Percentiles rank a stretch among this genome's conserved stretches.
phyloP scores from a whole-genome alignment of 2,113 vertebrate genomes.

The Hirundichthys speculiger region DNA sequence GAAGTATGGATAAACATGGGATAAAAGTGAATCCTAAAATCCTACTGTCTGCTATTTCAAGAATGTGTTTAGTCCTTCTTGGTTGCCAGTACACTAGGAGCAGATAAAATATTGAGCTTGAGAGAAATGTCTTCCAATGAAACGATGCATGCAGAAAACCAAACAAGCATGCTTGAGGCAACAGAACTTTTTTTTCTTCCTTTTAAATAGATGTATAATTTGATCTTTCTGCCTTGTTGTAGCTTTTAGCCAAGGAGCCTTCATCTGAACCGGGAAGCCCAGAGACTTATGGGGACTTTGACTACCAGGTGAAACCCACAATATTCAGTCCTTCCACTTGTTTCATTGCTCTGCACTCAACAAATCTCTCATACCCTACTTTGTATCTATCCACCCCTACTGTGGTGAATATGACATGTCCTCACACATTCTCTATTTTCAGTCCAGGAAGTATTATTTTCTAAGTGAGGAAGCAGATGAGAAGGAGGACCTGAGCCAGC shows the following conservation, averaged over 20 bases:
- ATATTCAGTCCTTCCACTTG: background rate
- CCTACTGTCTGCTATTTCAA: no score
- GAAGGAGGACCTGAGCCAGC: slow-evolving; percentile 81
- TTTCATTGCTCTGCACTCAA: background rate
- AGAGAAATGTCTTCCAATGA: background rate
- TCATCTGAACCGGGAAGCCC: slow-evolving; percentile 76
- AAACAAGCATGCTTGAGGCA: background rate
- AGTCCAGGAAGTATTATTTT: slow-evolving; percentile 94
- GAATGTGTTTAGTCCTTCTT: no score
- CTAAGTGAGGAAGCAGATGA: slow-evolving; percentile 87
- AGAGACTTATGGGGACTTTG: slow-evolving; percentile 88
- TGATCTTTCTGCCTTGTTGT: slow-evolving; percentile 22
- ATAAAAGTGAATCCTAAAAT: no score
- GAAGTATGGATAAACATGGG: no score
- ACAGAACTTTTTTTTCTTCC: background rate
- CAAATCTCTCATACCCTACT: slow-evolving; percentile 8
- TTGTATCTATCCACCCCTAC: slow-evolving; percentile 3
- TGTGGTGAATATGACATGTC: slow-evolving; percentile 8
- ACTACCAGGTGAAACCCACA: slow-evolving; percentile 84
- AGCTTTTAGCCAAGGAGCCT: slow-evolving; percentile 88
- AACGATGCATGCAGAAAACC: background rate
- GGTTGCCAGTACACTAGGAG: background rate
- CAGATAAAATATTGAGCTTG: background rate
- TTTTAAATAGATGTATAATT: background rate
- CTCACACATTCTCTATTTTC: slow-evolving; percentile 27